Base-by-base conservation (phyloP, 2,113 vertebrate species). In the Salminus brasiliensis region DNA sequence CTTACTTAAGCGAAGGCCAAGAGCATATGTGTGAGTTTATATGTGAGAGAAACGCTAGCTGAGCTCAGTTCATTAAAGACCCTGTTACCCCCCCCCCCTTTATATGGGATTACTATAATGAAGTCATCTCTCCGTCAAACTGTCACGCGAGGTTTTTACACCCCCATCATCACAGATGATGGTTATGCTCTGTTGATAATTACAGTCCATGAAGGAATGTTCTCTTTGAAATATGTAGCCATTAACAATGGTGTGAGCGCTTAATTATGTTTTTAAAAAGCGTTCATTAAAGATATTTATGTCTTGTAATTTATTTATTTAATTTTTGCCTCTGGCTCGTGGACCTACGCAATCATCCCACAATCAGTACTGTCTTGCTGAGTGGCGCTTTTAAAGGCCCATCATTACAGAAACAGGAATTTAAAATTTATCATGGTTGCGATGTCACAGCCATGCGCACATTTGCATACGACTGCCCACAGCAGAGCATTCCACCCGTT, bases 1-100 rank as follows among this genome's bases (percentile, higher is more conserved):
- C 77, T 34, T 12, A 74, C 78, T 59, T 23, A 57, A 55, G 57
- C 25, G 53, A 36, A 79, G 59, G 32, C 76, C 69, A 18, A 81
- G 21, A 79, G 34, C 39, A 41, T 32, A 10, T 39, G 52, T 23
- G 23, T 23, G 39, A 49, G 47, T 49, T 49, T 62, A 29, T 12
- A 76, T 39, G n/a, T 27, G 65, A 60, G 6, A 32, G 32, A 67
- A 15, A 52, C 49, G 21, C 39, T 53, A 57, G 27, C 63, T 71
- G 76, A 43, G 57, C 52, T 80, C 76, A 59, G 82, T 70, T 80
- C 43, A 72, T 81, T 80, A 83, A 67, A 80, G 74, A 70, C 16
- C 3, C 16, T 21, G 1, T 49, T 49, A 2, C 8, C 8, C 8
- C 8, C 30, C 39, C 69, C 21, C 32, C 65, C 52, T 23, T 25